Percentiles rank a stretch among this genome's conserved stretches.
Evolutionary conservation across 2,113 vertebrate species (phyloP).

Genomic region (Ailurus styani): DNA sequence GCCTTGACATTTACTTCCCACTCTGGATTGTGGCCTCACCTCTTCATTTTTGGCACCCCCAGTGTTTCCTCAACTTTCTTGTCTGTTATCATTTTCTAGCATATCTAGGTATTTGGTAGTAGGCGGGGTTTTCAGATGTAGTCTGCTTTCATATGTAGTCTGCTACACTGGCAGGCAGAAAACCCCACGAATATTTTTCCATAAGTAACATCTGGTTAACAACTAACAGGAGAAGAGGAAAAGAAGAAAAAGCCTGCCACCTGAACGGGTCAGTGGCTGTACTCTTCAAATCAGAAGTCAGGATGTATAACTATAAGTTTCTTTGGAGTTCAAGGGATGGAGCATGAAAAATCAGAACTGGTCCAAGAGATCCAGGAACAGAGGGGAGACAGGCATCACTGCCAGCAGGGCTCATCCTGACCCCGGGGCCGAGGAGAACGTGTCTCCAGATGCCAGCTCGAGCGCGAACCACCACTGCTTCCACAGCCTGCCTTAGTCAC

Average conservation of each 20-base stretch:
- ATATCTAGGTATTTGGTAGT: not conserved
- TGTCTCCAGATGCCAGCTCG: not conserved
- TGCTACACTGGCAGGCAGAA: not conserved
- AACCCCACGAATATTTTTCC: not conserved
- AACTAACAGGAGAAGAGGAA: not conserved
- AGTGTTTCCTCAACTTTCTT: not conserved
- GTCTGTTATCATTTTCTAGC: not conserved
- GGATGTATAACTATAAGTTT: not conserved
- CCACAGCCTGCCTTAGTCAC: not conserved
- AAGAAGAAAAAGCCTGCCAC: not conserved
- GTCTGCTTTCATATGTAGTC: not conserved
- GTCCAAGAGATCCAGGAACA: not conserved
- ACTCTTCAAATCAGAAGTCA: not conserved
- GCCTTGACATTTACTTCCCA: not conserved
- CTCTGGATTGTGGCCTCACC: not conserved
- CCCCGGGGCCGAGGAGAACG: not conserved
- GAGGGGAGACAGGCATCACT: not conserved
- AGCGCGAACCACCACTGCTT: not conserved
- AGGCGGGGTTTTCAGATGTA: not conserved
- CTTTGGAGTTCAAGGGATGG: not conserved
- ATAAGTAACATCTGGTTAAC: not conserved
- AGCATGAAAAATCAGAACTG: not conserved
- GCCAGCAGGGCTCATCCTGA: not conserved
- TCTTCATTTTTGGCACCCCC: not conserved
- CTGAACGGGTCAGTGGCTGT: not conserved